A percentile compares a stretch with the other conserved stretches of the same genome.
Evolutionary conservation across 2,797 vertebrate species (phyloP).

Genomic region (Champsocephalus esox): DNA sequence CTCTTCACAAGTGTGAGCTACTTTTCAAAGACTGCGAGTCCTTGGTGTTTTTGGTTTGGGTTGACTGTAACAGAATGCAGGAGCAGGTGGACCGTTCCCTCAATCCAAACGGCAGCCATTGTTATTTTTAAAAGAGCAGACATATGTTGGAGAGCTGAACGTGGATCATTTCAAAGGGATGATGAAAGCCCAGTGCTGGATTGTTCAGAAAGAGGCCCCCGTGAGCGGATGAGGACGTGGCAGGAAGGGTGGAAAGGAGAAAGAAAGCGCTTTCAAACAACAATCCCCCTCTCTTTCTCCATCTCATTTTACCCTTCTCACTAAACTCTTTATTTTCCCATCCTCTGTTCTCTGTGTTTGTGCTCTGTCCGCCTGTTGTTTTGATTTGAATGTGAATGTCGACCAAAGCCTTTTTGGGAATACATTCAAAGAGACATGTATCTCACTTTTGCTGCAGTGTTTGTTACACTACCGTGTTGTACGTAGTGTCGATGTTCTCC

Average conservation of each 20-base stretch:
- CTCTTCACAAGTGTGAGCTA: slow-evolving; percentile 34
- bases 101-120: slow-evolving; percentile 75
- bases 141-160: slow-evolving; percentile 78
- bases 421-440: slow-evolving; percentile 62
- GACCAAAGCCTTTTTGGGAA: slow-evolving; percentile 60
- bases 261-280: slow-evolving; percentile 71
- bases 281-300: slow-evolving; percentile 51
- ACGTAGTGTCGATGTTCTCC: slow-evolving; percentile 26
- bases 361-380: slow-evolving; percentile 50
- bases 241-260: slow-evolving; percentile 73
- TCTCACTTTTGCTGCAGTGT: slow-evolving; percentile 36
- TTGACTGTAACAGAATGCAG: slow-evolving; percentile 70
- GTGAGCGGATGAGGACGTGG: slow-evolving; percentile 73
- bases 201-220: slow-evolving; percentile 80
- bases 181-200: slow-evolving; percentile 80
- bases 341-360: slow-evolving; percentile 36
- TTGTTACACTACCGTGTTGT: slow-evolving; percentile 28
- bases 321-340: slow-evolving; percentile 50
- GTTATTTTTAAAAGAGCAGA: slow-evolving; percentile 78
- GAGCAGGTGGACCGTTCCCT: slow-evolving; percentile 80
- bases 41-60: slow-evolving; percentile 64
- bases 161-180: slow-evolving; percentile 77
- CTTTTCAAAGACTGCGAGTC: slow-evolving; percentile 78
- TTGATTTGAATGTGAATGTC: slow-evolving; percentile 45
- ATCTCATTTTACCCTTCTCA: slow-evolving; percentile 45